A percentile compares a stretch with the other conserved stretches of the same genome.
These are phyloP conservation scores for Agonopterix subpropinquella DNA, from an alignment of 2,888 invertebrate genomes.

Conservation along the genomic window DNA sequence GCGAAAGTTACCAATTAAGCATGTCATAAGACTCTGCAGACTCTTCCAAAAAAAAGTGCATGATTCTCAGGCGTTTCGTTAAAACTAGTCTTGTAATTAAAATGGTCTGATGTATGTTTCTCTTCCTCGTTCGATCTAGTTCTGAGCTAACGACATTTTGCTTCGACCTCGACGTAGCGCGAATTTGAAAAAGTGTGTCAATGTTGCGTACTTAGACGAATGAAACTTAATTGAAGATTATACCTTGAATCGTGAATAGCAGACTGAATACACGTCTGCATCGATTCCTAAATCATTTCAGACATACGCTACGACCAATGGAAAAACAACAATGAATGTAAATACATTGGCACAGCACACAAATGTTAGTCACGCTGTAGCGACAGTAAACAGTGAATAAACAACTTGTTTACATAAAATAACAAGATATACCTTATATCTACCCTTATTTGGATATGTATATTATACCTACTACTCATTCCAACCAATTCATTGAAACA, in stretches of 20 bases:
- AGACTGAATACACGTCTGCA: too few relatives aligned
- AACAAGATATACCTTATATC: not conserved
- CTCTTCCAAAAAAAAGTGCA: too few relatives aligned
- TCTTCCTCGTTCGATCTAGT: not conserved
- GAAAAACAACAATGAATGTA: too few relatives aligned
- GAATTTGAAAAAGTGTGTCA: conserved; percentile 6
- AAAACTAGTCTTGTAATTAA: too few relatives aligned
- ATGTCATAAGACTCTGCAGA: not conserved
- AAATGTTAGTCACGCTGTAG: not conserved
- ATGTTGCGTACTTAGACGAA: conserved; percentile 1
- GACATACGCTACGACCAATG: too few relatives aligned
- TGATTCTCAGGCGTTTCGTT: too few relatives aligned
- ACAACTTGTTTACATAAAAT: not conserved
- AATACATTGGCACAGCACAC: not conserved
- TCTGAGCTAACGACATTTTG: not conserved
- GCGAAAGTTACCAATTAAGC: conserved; percentile 39
- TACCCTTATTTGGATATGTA: too few relatives aligned
- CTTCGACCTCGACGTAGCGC: not conserved
- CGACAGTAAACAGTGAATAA: not conserved
- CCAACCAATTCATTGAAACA: too few relatives aligned
- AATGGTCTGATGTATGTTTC: not conserved
- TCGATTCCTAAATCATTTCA: too few relatives aligned
- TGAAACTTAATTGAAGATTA: conserved; percentile 1
- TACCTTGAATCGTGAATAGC: not conserved
- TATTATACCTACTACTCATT: too few relatives aligned